A percentile compares a stretch with the other conserved stretches of the same genome.
phyloP scores from a whole-genome alignment of 2,113 vertebrate species.

The Lipotes vexillifer region DNA sequence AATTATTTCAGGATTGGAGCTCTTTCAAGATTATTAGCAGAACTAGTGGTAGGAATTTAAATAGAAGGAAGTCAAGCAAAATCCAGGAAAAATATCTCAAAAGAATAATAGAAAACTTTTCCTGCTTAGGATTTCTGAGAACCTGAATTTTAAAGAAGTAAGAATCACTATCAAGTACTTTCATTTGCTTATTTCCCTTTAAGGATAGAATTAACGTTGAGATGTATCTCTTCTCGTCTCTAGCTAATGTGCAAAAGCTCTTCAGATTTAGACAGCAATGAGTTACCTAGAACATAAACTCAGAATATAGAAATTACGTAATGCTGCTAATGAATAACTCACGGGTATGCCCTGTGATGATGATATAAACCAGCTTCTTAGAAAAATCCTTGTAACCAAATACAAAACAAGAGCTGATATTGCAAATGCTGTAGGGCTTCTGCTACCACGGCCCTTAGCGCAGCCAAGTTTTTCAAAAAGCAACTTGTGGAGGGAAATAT shows the following conservation, averaged over 20 bases:
- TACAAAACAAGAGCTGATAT: neutral
- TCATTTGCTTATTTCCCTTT: neutral
- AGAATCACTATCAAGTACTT: neutral
- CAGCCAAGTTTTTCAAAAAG: neutral
- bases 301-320: neutral
- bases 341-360: neutral
- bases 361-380: neutral
- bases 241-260: neutral
- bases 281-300: neutral
- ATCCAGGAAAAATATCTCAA: neutral
- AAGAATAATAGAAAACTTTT: neutral
- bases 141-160: constrained; percentile 17
- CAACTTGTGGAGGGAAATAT: neutral
- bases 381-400: neutral
- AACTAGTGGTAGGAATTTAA: constrained; percentile 32
- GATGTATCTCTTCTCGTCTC: neutral
- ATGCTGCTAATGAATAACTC: neutral
- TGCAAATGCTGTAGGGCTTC: neutral
- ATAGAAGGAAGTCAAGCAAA: neutral
- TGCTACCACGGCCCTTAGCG: too few species aligned
- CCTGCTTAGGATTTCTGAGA: neutral
- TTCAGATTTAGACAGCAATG: neutral
- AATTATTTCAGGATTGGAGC: constrained; percentile 1
- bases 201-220: neutral
- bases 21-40: constrained; percentile 24